Conservation (phyloP, 2,888 invertebrate genomes). For the Argyresthia albistria region DNA sequence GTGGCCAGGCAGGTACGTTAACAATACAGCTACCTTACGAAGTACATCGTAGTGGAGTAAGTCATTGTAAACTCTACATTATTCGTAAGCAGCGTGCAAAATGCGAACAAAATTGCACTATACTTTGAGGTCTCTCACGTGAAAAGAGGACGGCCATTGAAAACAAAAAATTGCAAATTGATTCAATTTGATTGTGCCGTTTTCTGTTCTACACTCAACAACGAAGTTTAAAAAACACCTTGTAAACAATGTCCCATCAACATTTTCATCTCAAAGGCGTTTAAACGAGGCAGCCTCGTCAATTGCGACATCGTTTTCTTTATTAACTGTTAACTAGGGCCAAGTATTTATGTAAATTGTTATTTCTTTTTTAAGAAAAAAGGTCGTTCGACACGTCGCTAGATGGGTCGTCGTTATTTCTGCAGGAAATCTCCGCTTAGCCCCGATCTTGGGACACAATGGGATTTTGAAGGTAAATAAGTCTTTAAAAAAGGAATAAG, state of each 20-base stretch:
- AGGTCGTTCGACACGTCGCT: slow-evolving; percentile 64
- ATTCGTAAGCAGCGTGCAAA: background rate
- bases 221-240: slow-evolving; percentile 26
- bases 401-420: slow-evolving; percentile 49
- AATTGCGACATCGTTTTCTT: slow-evolving; percentile 65
- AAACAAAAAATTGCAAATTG: slow-evolving; percentile 11
- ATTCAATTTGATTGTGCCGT: slow-evolving; percentile 17
- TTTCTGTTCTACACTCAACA: slow-evolving; percentile 3
- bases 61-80: background rate
- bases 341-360: slow-evolving; percentile 71
- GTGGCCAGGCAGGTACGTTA: background rate
- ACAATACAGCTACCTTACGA: too few relatives aligned
- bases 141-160: too few relatives aligned
- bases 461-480: slow-evolving; percentile 79
- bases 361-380: slow-evolving; percentile 67
- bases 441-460: slow-evolving; percentile 58
- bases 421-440: slow-evolving; percentile 38
- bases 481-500: slow-evolving; percentile 83
- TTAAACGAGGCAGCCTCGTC: slow-evolving; percentile 50
- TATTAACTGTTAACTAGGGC: slow-evolving; percentile 71
- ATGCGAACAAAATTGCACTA: too few relatives aligned
- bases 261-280: slow-evolving; percentile 62
- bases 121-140: too few relatives aligned
- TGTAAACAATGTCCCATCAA: slow-evolving; percentile 59
- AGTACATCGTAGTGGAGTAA: too few relatives aligned